phyloP scores from a whole-genome alignment of 64 coral and sea anemone species.

The Pocillopora damicornis region DNA sequence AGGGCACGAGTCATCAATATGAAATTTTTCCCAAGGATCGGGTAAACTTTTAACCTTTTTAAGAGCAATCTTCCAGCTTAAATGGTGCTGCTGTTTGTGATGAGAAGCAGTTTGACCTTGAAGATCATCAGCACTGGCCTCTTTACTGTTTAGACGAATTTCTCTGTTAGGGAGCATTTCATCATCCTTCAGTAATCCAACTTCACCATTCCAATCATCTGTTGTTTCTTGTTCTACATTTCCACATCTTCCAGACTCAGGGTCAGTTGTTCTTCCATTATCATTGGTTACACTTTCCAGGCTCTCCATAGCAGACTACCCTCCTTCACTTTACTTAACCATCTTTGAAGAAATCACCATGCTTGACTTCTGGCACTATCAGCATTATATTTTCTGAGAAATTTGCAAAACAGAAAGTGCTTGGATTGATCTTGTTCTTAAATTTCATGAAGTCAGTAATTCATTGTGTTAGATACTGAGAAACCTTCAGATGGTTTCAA shows the following conservation, averaged over 20 bases:
- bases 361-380: no score
- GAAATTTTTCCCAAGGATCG: slow-evolving; percentile 95
- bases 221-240: neutral
- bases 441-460: no score
- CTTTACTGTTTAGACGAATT: neutral
- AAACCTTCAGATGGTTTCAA: no score
- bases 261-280: neutral
- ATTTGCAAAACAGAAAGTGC: no score
- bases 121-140: neutral
- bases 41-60: slow-evolving; percentile 71
- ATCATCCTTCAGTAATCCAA: slow-evolving; percentile 22
- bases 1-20: slow-evolving; percentile 83
- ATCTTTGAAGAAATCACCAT: no score
- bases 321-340: no score
- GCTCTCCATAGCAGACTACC: no score
- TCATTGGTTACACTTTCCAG: neutral
- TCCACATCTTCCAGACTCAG: neutral
- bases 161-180: neutral
- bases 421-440: no score
- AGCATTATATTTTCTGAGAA: no score
- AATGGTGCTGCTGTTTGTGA: slow-evolving; percentile 62
- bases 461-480: no score
- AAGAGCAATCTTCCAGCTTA: slow-evolving; percentile 83
- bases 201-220: slow-evolving; percentile 19
- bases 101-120: neutral